These are phyloP conservation scores for Troides aeacus DNA, from an alignment of 2,888 invertebrate genomes.

Conservation along the genomic window DNA sequence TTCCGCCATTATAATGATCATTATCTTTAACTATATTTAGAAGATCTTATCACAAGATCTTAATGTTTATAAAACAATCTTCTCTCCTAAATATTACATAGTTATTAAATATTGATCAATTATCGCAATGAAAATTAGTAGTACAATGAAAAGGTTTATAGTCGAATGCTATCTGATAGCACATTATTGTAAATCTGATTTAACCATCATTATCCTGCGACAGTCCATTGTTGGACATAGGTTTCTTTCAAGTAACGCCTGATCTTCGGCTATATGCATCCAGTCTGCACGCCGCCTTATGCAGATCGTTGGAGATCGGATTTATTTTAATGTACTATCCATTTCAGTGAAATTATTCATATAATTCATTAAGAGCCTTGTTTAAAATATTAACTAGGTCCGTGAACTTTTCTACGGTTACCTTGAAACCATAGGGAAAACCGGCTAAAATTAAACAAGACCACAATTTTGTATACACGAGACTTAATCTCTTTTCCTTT, in stretches of 20 bases:
- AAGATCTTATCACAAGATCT: too few species aligned
- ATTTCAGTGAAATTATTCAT: background rate
- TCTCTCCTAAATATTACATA: background rate
- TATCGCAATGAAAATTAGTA: background rate
- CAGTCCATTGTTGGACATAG: too few species aligned
- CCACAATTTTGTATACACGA: background rate
- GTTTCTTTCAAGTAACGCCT: too few species aligned
- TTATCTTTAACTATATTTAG: too few species aligned
- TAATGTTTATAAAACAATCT: too few species aligned
- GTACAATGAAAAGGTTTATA: background rate
- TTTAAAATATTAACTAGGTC: background rate
- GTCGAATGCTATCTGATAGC: background rate
- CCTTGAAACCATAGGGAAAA: background rate
- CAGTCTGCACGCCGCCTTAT: too few species aligned
- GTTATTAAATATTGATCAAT: background rate
- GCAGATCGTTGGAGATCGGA: too few species aligned
- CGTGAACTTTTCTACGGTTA: background rate
- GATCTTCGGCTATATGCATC: too few species aligned
- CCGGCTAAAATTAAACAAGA: conserved; percentile 4
- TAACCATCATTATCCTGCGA: too few species aligned
- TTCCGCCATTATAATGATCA: background rate
- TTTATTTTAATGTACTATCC: too few species aligned
- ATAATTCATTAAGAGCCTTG: background rate
- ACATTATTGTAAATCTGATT: background rate
- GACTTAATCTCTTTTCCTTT: conserved; percentile 18